phyloP scores from a whole-genome alignment of 2,888 invertebrate species.

The Acleris cristana region DNA sequence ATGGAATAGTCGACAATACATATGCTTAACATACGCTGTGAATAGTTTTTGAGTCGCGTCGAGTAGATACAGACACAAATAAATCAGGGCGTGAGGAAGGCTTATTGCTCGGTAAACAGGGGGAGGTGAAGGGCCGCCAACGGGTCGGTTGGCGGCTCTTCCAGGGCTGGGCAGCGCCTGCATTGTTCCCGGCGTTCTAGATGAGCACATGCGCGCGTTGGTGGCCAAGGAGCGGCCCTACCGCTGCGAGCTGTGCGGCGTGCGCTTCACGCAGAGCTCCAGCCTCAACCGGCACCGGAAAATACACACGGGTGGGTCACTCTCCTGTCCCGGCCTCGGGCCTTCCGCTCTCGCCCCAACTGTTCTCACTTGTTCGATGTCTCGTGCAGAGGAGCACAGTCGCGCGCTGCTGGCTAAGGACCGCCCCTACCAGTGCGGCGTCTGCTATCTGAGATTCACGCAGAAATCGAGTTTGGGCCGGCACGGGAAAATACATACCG shows the following conservation, averaged over 20 bases:
- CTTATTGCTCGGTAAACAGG: constrained; percentile 78
- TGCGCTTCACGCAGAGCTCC: constrained; percentile 89
- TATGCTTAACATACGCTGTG: constrained; percentile 71
- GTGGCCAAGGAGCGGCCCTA: constrained; percentile 85
- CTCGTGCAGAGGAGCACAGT: constrained; percentile 79
- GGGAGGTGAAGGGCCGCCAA: constrained; percentile 76
- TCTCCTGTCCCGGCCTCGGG: constrained; percentile 50
- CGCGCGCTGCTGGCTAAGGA: constrained; percentile 78
- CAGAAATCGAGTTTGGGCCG: constrained; percentile 88
- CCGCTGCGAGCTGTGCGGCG: constrained; percentile 87
- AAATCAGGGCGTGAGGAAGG: constrained; percentile 80
- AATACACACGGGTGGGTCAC: constrained; percentile 86
- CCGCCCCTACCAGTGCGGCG: constrained; percentile 86
- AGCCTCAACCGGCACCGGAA: constrained; percentile 89
- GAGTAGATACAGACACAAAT: constrained; percentile 55
- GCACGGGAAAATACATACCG: constrained; percentile 86
- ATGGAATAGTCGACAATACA: constrained; percentile 63
- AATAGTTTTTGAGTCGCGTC: constrained; percentile 83
- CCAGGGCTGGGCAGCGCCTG: constrained; percentile 40
- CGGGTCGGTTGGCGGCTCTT: constrained; percentile 43
- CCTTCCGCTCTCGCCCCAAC: constrained; percentile 45
- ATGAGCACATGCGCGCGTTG: constrained; percentile 83
- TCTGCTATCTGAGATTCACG: constrained; percentile 87
- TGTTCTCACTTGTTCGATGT: constrained; percentile 65
- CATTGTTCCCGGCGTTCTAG: constrained; percentile 74